Conservation (phyloP, 2,797 vertebrate genomes). For the Mustela erminea region DNA sequence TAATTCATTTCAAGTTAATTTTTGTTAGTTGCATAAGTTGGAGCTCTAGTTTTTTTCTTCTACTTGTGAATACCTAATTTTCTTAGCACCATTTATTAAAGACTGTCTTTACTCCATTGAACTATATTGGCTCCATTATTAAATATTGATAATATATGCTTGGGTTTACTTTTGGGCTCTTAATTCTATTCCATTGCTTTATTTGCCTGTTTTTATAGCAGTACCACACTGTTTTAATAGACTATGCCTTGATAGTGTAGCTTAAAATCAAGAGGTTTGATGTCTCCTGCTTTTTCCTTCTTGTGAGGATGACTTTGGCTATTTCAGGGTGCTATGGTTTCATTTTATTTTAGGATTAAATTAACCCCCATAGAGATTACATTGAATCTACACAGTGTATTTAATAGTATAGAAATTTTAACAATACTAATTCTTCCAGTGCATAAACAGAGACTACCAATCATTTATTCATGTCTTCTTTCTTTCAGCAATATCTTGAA, state of each 20-base stretch:
- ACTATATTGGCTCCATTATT: background rate
- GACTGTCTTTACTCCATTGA: background rate
- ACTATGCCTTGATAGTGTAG: background rate
- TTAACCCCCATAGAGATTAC: background rate
- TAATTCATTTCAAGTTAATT: background rate
- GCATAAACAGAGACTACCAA: background rate
- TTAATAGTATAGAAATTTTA: background rate
- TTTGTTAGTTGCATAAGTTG: background rate
- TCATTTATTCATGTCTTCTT: background rate
- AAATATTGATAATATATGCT: background rate
- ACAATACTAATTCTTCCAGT: background rate
- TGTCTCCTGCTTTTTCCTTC: background rate
- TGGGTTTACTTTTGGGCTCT: background rate
- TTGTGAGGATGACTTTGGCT: background rate
- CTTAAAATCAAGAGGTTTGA: background rate
- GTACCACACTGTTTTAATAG: background rate
- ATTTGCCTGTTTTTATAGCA: background rate
- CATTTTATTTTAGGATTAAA: background rate
- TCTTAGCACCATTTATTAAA: background rate
- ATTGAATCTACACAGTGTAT: background rate
- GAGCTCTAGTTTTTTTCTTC: background rate
- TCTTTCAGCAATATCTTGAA: background rate
- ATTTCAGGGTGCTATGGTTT: background rate
- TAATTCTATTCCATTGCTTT: background rate
- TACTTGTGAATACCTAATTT: background rate